phyloP scores from a whole-genome alignment of 2,113 vertebrate species.

The Clinocottus analis region DNA sequence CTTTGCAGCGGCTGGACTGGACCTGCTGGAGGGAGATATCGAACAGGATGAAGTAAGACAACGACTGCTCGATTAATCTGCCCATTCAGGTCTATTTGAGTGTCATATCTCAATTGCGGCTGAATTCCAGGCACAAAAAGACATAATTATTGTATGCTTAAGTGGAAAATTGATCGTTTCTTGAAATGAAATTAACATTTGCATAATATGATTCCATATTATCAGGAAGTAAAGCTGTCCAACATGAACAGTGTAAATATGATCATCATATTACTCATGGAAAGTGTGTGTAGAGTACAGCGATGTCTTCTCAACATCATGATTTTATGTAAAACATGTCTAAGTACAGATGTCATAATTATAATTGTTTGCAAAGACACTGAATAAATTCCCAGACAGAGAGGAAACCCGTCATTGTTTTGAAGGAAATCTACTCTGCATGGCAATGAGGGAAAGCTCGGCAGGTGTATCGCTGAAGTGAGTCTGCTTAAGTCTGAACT shows the following conservation, averaged over 20 bases:
- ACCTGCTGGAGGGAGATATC: conserved; percentile 92
- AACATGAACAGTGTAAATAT: not conserved
- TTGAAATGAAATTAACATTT: not conserved
- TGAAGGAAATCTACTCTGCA: not conserved
- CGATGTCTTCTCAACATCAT: not conserved
- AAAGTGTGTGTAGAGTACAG: no score
- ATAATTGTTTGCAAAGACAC: not conserved
- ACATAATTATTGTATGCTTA: not conserved
- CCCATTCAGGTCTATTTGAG: no score
- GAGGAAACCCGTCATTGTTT: not conserved
- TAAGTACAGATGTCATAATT: not conserved
- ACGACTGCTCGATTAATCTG: no score
- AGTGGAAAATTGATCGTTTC: not conserved
- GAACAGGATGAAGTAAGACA: conserved; percentile 76
- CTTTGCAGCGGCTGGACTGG: conserved; percentile 82
- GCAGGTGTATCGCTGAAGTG: not conserved
- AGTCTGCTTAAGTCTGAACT: not conserved
- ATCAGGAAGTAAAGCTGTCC: not conserved
- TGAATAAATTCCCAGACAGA: not conserved
- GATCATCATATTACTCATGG: no score
- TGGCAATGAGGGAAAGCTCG: not conserved
- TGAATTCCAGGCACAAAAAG: no score
- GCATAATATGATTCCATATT: not conserved
- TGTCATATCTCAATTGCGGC: no score
- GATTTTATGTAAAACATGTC: not conserved